Evolutionary conservation across 2,797 vertebrate genomes (phyloP).

Genomic region (Sebastes cheni): DNA sequence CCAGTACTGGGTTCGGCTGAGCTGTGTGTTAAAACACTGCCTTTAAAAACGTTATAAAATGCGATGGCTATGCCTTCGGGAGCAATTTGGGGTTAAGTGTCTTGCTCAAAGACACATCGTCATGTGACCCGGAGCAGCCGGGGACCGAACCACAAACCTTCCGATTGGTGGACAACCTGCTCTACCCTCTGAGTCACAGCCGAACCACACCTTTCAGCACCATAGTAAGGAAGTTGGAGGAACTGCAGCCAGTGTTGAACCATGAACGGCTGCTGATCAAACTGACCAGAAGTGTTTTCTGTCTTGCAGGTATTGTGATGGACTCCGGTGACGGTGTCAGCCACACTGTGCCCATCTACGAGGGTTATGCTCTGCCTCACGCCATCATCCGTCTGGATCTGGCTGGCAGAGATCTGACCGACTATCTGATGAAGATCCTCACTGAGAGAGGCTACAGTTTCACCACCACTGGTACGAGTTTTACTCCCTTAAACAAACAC

Average conservation of each 20-base stretch:
- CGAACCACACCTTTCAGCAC: no score
- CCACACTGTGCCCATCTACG: conserved; percentile 83
- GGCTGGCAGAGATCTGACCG: conserved; percentile 81
- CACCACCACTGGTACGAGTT: conserved; percentile 81
- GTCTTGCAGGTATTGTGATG: conserved; percentile 67
- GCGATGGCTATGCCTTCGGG: no score
- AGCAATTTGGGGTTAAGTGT: no score
- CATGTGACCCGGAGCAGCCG: no score
- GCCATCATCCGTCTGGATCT: conserved; percentile 83
- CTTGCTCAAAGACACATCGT: no score
- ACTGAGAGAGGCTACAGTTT: conserved; percentile 89
- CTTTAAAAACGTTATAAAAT: no score
- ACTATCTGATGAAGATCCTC: conserved; percentile 86
- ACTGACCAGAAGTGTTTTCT: background rate
- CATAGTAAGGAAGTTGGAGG: background rate
- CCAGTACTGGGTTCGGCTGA: no score
- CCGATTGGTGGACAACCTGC: no score
- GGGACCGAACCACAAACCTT: no score
- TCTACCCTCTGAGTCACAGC: no score
- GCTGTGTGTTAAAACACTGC: no score
- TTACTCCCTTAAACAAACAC: accelerated
- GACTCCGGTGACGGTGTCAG: conserved; percentile 71
- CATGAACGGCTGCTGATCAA: background rate
- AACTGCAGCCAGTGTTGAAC: background rate
- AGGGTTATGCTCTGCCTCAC: conserved; percentile 71